Base-by-base conservation (phyloP, 2,888 invertebrate genomes). In the Cheilosia soror region DNA sequence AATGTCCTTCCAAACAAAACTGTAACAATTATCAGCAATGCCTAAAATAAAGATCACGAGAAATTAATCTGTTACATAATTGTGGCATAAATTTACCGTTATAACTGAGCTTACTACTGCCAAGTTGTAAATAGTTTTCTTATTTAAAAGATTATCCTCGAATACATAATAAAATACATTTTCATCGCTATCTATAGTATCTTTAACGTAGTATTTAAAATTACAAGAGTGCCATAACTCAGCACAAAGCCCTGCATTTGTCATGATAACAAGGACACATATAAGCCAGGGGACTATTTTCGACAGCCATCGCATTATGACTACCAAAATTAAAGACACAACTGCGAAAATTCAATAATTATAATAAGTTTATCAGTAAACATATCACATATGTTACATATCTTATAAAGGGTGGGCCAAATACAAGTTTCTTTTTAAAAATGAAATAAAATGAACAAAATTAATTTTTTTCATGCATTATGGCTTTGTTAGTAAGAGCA, bases 151-250 rank as follows among this genome's bases (percentile, higher is more conserved):
- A 68, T 96, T 95, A 92, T 97, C 96, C 92, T 96, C 94, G 68
- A 97, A 93, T 68, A 93, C 89, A 65, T 92, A 91, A 37, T 89
- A 89, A 71, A 91, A 89, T 0, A 84, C 76, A 37, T 25, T 25
- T 11, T 37, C 11, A 25, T 25, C 3, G 4, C 29, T n/a, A 31
- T 88, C 88, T 2, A 79, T n/a, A 0, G 88, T 87, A 7, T 89
- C 72, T 88, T 20, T 20, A 20, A 20, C 20, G 20, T 20, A 20
- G 20, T 20, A 0, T 20, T 20, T 20, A 20, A 95, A 96, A 88
- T 95, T 94, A 90, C 97, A 98, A 0, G 97, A 97, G 93, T 96
- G 97, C 98, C 98, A 98, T 25, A 98, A 92, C 49, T 96, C 94
- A 11, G 92, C 95, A 20, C 97, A 96, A 2, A 97, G 96, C 47